A percentile compares a stretch with the other conserved stretches of the same genome.
Conservation (phyloP, 2,113 vertebrate genomes). For the Seriola quinqueradiata region DNA sequence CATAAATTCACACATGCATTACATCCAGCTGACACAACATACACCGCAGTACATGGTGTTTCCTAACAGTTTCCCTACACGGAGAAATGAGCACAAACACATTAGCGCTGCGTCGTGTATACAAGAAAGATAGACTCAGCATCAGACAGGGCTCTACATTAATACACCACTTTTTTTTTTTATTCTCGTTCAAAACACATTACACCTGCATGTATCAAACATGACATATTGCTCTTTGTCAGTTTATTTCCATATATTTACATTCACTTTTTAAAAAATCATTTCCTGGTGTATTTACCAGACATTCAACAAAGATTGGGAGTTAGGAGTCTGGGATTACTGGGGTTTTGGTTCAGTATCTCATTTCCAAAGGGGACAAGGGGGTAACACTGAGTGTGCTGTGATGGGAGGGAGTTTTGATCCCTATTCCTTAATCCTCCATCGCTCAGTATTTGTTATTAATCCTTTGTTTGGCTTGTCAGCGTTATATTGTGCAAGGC, state of each 20-base stretch:
- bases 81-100: constrained; percentile 39
- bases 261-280: constrained; percentile 24
- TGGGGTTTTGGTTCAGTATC: constrained; percentile 25
- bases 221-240: constrained; percentile 49
- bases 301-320: constrained; percentile 34
- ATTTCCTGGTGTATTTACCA: constrained; percentile 46
- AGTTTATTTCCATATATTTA: constrained; percentile 66
- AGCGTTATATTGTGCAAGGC: constrained; percentile 20
- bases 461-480: constrained; percentile 26
- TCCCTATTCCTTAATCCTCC: constrained; percentile 28
- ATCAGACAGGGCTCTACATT: constrained; percentile 42
- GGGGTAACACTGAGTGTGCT: constrained; percentile 8
- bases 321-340: constrained; percentile 47
- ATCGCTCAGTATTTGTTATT: constrained; percentile 19
- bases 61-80: constrained; percentile 37
- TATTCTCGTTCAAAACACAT: constrained; percentile 48
- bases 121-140: constrained; percentile 41
- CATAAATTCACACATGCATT: constrained; percentile 54
- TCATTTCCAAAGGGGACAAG: constrained; percentile 45
- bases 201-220: constrained; percentile 52
- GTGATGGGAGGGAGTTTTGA: constrained; percentile 29
- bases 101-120: constrained; percentile 27
- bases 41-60: constrained; percentile 18
- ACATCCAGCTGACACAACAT: constrained; percentile 46
- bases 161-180: constrained; percentile 46